phyloP scores from a whole-genome alignment of 2,797 vertebrate species.

The Rhabdophis nuchalis region DNA sequence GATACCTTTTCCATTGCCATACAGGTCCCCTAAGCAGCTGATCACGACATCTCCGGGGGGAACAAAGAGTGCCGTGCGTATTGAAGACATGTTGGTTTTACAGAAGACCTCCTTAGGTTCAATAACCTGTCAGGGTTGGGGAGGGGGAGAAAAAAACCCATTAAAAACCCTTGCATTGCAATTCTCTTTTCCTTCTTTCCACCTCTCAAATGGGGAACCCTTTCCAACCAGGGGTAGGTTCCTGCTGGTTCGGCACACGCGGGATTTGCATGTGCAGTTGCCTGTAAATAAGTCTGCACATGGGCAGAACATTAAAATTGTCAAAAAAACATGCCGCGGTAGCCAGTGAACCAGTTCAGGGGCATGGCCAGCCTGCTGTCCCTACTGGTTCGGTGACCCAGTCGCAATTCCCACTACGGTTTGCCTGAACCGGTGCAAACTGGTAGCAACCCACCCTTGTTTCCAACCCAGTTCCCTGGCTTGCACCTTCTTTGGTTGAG shows the following conservation, averaged over 20 bases:
- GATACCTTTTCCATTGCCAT: slow-evolving; percentile 84
- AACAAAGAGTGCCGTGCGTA: slow-evolving; percentile 88
- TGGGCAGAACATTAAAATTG: too few species aligned
- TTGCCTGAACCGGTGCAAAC: too few species aligned
- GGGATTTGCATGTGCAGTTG: too few species aligned
- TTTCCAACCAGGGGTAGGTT: too few species aligned
- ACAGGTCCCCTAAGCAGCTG: slow-evolving; percentile 81
- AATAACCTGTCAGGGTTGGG: slow-evolving; percentile 70
- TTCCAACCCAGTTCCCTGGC: not conserved
- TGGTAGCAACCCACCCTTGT: too few species aligned
- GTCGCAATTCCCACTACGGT: too few species aligned
- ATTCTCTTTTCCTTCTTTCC: not conserved
- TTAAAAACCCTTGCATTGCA: not conserved
- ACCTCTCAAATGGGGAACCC: not conserved
- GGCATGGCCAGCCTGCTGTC: too few species aligned
- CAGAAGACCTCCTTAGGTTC: slow-evolving; percentile 79
- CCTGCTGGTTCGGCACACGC: too few species aligned
- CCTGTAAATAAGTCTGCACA: too few species aligned
- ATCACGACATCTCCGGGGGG: slow-evolving; percentile 87
- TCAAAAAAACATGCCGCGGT: too few species aligned
- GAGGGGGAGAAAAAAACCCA: not conserved
- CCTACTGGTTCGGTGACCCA: too few species aligned
- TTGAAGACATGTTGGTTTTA: slow-evolving; percentile 77
- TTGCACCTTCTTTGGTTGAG: not conserved
- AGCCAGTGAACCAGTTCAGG: too few species aligned